Conservation (phyloP, 1,140 invertebrate species). For the Dendrolimus kikuchii region DNA sequence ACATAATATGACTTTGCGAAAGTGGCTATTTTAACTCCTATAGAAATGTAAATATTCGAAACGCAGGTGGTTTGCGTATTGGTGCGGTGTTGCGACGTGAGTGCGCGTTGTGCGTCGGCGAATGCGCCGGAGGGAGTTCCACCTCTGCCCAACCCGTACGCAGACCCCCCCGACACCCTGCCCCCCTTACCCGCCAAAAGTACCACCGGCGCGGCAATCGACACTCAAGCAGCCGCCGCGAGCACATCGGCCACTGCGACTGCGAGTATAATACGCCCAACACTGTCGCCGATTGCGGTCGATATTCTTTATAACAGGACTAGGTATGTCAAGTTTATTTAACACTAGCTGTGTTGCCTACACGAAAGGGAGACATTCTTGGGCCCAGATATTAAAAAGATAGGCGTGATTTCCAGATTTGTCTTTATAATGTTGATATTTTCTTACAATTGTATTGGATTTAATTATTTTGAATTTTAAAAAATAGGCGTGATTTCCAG, state of each 20-base stretch:
- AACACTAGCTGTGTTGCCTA: too few species aligned
- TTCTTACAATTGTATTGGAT: too few species aligned
- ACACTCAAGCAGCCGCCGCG: too few species aligned
- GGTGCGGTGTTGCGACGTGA: conserved; percentile 94
- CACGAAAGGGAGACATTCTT: too few species aligned
- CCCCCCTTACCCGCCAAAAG: too few species aligned
- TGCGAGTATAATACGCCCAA: conserved; percentile 77
- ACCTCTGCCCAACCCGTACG: conserved; percentile 87
- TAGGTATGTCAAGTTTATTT: conserved; percentile 67
- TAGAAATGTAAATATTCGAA: neutral
- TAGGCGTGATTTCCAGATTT: too few species aligned
- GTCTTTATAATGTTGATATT: too few species aligned
- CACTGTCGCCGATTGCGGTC: conserved; percentile 75
- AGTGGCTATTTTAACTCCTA: neutral
- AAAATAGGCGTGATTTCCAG: too few species aligned
- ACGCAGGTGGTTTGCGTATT: conserved; percentile 87
- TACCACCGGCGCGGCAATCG: too few species aligned
- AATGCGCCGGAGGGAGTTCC: conserved; percentile 70
- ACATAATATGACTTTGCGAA: too few species aligned
- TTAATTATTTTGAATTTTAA: too few species aligned
- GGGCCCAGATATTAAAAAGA: too few species aligned
- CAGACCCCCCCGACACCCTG: conserved; percentile 76
- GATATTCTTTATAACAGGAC: conserved; percentile 88
- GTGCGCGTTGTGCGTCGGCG: conserved; percentile 83
- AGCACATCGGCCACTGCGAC: conserved; percentile 76